Evolutionary conservation across 2,113 vertebrate species (phyloP).

Genomic region (Phocoena phocoena): DNA sequence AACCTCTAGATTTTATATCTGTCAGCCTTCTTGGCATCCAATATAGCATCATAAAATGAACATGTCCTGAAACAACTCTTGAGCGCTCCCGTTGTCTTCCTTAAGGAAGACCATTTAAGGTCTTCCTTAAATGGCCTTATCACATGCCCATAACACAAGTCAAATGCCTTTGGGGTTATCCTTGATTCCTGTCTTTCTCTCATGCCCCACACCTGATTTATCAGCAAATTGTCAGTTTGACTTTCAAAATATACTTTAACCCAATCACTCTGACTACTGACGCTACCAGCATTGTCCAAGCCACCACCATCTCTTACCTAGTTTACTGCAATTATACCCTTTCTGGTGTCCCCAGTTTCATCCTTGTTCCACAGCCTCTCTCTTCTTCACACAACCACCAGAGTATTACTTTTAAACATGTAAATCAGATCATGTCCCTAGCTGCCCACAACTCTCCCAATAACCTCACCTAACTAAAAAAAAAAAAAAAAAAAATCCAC

Average conservation of each 20-base stretch:
- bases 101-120: too few relatives aligned
- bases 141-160: neutral
- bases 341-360: neutral
- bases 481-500: too few relatives aligned
- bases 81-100: neutral
- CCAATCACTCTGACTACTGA: neutral
- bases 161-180: neutral
- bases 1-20: neutral
- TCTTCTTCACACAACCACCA: neutral
- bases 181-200: neutral
- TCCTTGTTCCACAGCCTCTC: neutral
- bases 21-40: neutral
- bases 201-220: neutral
- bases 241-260: neutral
- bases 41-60: neutral
- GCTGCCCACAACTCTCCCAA: neutral
- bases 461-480: neutral
- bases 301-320: accelerated
- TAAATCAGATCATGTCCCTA: neutral
- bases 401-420: neutral
- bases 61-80: neutral
- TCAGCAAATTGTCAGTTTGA: neutral
- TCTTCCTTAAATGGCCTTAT: neutral
- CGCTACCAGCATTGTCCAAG: neutral
- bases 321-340: neutral